These are phyloP conservation scores for Limenitis camilla DNA, from an alignment of 2,888 invertebrate genomes.

Conservation along the genomic window DNA sequence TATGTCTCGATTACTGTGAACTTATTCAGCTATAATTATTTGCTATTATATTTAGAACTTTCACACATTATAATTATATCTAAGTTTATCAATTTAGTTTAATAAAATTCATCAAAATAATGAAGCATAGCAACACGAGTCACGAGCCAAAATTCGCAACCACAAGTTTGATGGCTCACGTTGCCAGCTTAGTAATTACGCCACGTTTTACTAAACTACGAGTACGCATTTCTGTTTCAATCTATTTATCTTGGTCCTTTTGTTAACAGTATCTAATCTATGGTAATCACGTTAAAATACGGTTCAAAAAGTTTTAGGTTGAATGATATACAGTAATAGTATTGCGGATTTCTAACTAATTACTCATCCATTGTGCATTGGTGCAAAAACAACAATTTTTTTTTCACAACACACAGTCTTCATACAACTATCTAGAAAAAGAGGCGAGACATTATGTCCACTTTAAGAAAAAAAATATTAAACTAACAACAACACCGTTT, in stretches of 20 bases:
- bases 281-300: constrained; percentile 7
- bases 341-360: too few relatives aligned
- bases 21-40: too few relatives aligned
- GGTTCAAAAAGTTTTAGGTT: constrained; percentile 1
- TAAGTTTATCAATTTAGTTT: background rate
- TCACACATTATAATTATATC: background rate
- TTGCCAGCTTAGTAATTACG: constrained; percentile 11
- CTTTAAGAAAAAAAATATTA: too few relatives aligned
- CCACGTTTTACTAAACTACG: constrained; percentile 11
- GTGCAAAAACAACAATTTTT: too few relatives aligned
- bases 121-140: constrained; percentile 4
- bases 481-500: too few relatives aligned
- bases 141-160: constrained; percentile 4
- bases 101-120: constrained; percentile 4
- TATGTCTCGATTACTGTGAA: too few relatives aligned
- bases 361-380: too few relatives aligned
- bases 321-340: background rate
- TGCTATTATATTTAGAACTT: too few relatives aligned
- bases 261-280: constrained; percentile 2
- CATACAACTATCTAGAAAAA: too few relatives aligned
- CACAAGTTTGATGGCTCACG: constrained; percentile 9
- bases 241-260: constrained; percentile 8
- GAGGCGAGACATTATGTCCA: too few relatives aligned
- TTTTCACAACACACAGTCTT: too few relatives aligned
- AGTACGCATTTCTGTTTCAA: constrained; percentile 9